Evolutionary conservation across 2,888 invertebrate species (phyloP), one percentile per base, ranked within the genome.

Genomic region (Plutella xylostella): DNA sequence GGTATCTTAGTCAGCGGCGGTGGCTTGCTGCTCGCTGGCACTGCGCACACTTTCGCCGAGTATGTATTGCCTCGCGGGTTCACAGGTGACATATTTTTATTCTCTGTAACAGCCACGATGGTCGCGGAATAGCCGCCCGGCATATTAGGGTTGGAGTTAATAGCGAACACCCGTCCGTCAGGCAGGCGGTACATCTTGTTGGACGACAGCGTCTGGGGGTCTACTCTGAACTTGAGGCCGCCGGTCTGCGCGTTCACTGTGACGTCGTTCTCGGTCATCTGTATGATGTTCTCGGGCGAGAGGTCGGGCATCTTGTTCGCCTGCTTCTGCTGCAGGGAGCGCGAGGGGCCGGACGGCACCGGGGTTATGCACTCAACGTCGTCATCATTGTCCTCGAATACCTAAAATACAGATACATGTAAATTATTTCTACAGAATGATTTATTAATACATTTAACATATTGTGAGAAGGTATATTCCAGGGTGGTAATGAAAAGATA

Each of bases 151-250:
- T 85, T 85, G 12, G 76, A 60, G 51, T 83, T 85, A 15, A 85
- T 84, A 12, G 84, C 83, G 56, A 85, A 85, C 47, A 85, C 72
- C 14, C 85, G 70, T 0, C 85, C 85, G 53, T 85, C 85, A 4
- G 85, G 84, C 38, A 85, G 59, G 5, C 84, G 71, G 55, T 85
- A 85, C 84, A 85, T 84, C 60, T 85, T 85, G 49, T 84, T 83
- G 20, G 82, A 75, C 9, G 83, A 84, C 21, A 85, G 58, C 0
- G 84, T 84, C 58, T 85, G 83, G 1, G 85, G 85, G 50, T 85
- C 84, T 1, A 85, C 80, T 15, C 83, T 65, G 54, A 85, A 85
- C 56, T 85, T 85, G 35, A 85, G 62, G 1, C 84, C 84, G 11
- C 85, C 85, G 3, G 85, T 84, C 9, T 63, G 58, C 22, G 71